A percentile compares a stretch with the other conserved stretches of the same genome.
phyloP scores from a whole-genome alignment of 2,113 vertebrate genomes.

The Ammospiza nelsoni region DNA sequence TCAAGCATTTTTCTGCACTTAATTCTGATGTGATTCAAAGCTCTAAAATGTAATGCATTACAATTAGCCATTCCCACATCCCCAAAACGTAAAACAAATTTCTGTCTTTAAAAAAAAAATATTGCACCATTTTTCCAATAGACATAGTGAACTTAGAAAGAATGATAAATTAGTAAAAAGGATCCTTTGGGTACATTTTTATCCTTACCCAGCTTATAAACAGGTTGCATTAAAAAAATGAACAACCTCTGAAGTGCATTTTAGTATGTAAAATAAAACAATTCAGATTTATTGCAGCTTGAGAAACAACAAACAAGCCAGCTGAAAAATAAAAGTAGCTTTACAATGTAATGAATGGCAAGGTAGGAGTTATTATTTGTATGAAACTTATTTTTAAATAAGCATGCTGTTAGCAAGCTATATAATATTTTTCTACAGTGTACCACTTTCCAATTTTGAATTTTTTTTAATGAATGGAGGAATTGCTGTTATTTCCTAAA shows the following conservation, averaged over 20 bases:
- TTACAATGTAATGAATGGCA: neutral
- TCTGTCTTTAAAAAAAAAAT: neutral
- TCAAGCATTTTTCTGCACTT: neutral
- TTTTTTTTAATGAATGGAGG: neutral
- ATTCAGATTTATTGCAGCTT: neutral
- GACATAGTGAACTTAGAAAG: neutral
- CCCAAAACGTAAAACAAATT: neutral
- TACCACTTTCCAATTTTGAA: neutral
- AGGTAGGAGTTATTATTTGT: neutral
- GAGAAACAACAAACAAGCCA: neutral
- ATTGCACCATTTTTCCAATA: neutral
- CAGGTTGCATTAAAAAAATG: neutral
- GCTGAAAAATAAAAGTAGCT: neutral
- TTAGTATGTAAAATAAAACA: neutral
- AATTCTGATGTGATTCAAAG: neutral
- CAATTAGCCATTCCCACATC: neutral
- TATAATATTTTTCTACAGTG: neutral
- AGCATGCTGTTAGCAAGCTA: neutral
- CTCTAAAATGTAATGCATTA: neutral
- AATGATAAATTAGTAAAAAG: neutral
- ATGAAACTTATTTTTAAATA: constrained; percentile 23
- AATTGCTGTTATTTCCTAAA: neutral
- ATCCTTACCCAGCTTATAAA: neutral
- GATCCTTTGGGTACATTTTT: neutral
- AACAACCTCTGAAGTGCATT: neutral